Evolutionary conservation across 2,888 invertebrate genomes (phyloP), one percentile per base, ranked within the genome.

Genomic region (Trilocha varians): DNA sequence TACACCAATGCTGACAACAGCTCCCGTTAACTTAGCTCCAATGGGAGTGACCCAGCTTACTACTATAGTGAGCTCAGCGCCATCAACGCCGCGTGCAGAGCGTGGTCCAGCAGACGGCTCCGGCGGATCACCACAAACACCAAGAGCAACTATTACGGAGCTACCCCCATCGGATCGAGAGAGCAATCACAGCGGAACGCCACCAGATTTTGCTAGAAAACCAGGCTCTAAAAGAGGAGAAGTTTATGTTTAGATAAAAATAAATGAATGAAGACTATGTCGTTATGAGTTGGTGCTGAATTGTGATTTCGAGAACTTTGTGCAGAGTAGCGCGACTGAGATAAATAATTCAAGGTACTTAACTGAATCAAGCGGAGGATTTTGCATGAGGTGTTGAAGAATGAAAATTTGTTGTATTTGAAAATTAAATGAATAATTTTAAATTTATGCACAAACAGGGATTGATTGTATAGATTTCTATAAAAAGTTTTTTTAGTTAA

Each of bases 41-140:
- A 87, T 90, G 59, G 88, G 90, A 3, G 88, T 90, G 48, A 86
- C 89, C 2, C 89, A 90, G 61, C 67, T 91, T 18, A 86, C 88
- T 0, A 80, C 87, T 8, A 36, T 77, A 78, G 50, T 88, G 77
- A 82, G 82, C 17, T 85, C 87, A 1, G 78, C 87, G 16, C 87
- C 88, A 25, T 79, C 88, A n/a, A 71, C 71, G 6, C 78, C 80
- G 5, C 64, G 69, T 16, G 53, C 68, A 0, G 75, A 77, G 42
- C 58, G 76, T 3, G 63, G 63, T 32, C 56, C 64, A 13, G 62
- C 64, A 1, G 62, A 64, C 38, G 64, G 63, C 4, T 56, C 63
- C 6, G 59, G 61, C 0, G 57, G 57, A 2, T 57, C 47, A 5
- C 61, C 50, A 16, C 60, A 55, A 13, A 35, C 54, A 0, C 59